These are phyloP conservation scores for Poecile atricapillus DNA, from an alignment of 2,113 vertebrate genomes.

Conservation along the genomic window DNA sequence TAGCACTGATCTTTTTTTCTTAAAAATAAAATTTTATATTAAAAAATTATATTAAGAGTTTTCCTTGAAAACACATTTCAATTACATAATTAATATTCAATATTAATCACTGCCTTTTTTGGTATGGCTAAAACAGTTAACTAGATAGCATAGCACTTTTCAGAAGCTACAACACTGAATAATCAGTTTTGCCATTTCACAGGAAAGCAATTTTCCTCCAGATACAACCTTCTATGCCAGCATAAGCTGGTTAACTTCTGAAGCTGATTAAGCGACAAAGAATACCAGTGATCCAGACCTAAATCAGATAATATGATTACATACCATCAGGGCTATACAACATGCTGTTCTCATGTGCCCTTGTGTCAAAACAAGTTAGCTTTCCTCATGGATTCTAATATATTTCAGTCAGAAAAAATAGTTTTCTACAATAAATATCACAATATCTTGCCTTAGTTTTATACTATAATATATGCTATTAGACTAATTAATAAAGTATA, in stretches of 20 bases:
- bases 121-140: not conserved
- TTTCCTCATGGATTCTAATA: not conserved
- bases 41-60: not conserved
- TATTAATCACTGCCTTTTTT: not conserved
- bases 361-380: not conserved
- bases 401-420: not conserved
- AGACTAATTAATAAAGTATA: not conserved
- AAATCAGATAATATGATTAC: not conserved
- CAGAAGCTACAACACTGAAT: not conserved
- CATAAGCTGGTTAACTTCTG: not conserved
- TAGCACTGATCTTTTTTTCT: not conserved
- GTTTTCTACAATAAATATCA: not conserved
- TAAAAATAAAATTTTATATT: not conserved
- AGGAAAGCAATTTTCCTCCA: not conserved
- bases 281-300: not conserved
- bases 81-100: not conserved
- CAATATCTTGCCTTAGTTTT: not conserved
- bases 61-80: not conserved
- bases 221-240: not conserved
- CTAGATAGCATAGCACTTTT: not conserved
- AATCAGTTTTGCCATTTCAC: not conserved
- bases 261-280: conserved; percentile 2
- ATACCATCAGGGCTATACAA: not conserved
- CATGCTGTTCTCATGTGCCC: not conserved
- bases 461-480: not conserved